A percentile compares a stretch with the other conserved stretches of the same genome.
phyloP scores from a whole-genome alignment of 2,797 vertebrate genomes.

The Rousettus madagascariensis region DNA sequence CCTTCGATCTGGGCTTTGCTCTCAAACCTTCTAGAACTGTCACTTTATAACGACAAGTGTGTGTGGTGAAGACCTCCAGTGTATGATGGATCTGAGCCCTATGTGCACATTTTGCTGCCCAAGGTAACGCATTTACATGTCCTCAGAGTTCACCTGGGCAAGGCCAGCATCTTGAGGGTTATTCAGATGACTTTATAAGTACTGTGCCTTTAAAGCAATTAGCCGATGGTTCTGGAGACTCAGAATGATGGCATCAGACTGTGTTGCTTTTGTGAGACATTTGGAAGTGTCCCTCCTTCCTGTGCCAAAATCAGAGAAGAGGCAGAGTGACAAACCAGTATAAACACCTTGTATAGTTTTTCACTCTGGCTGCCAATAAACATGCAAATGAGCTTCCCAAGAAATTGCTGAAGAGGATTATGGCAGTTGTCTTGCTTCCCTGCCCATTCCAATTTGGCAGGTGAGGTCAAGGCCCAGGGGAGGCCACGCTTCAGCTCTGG shows the following conservation, averaged over 20 bases:
- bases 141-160: background rate
- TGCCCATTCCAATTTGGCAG: constrained; percentile 48
- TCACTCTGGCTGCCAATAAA: background rate
- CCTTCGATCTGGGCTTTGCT: background rate
- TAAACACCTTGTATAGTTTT: background rate
- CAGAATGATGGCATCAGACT: background rate
- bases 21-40: background rate
- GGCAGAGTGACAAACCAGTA: background rate
- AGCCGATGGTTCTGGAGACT: background rate
- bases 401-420: constrained; percentile 18
- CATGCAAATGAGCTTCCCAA: constrained; percentile 20
- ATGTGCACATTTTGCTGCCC: background rate
- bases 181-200: background rate
- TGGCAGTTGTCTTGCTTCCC: constrained; percentile 35
- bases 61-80: background rate
- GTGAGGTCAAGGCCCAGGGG: background rate
- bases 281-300: background rate
- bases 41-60: background rate
- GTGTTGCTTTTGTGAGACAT: background rate
- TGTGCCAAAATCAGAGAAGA: background rate
- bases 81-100: background rate
- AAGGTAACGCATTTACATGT: background rate
- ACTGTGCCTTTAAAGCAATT: background rate
- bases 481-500: background rate
- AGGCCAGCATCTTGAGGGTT: background rate